Evolutionary conservation across 2,797 vertebrate species (phyloP).

Genomic region (Acanthiza pusilla): DNA sequence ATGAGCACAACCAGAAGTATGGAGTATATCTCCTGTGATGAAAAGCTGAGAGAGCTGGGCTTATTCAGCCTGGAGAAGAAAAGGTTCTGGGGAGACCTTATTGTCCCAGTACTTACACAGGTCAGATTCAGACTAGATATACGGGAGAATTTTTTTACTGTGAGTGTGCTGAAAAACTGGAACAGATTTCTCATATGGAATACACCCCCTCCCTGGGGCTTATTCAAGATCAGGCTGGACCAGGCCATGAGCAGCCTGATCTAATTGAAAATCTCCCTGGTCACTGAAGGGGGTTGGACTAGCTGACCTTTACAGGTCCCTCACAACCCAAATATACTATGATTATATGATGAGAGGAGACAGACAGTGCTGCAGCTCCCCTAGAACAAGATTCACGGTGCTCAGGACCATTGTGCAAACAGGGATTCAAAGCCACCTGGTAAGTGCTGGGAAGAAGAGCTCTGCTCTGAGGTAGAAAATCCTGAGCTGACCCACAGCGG

Average conservation of each 20-base stretch:
- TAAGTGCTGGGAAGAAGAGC: background rate
- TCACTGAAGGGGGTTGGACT: background rate
- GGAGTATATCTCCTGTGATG: background rate
- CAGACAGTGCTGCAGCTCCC: background rate
- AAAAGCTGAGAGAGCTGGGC: background rate
- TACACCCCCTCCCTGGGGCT: background rate
- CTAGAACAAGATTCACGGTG: background rate
- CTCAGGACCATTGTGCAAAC: accelerated
- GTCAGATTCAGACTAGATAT: background rate
- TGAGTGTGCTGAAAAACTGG: background rate
- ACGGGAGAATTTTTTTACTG: background rate
- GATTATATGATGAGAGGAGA: background rate
- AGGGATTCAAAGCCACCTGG: background rate
- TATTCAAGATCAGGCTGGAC: background rate
- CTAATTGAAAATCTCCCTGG: background rate
- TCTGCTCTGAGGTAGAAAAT: background rate
- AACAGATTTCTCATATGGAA: background rate
- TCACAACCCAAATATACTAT: background rate
- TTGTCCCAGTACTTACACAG: background rate
- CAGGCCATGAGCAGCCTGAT: background rate
- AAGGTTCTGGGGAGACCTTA: background rate
- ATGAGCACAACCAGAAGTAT: background rate
- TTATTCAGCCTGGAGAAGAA: background rate
- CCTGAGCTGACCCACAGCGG: background rate
- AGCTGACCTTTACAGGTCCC: background rate